A percentile compares a stretch with the other conserved stretches of the same genome.
These are phyloP conservation scores for Synanthedon myopaeformis DNA, from an alignment of 2,888 invertebrate species.

Conservation along the genomic window DNA sequence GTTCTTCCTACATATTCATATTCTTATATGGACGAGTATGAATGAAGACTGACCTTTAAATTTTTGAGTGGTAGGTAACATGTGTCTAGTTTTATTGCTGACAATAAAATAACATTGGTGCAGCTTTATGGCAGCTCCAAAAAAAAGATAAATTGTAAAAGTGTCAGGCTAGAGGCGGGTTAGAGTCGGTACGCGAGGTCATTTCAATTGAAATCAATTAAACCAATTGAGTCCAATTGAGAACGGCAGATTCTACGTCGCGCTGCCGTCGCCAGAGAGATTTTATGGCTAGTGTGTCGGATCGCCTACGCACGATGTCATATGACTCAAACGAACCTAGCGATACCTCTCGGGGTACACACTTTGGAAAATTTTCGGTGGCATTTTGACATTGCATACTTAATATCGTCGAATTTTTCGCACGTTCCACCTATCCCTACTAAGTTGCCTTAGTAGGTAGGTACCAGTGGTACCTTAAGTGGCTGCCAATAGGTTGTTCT, in stretches of 20 bases:
- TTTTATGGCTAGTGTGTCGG: constrained; percentile 49
- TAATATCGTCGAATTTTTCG: too few relatives aligned
- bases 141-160: constrained; percentile 66
- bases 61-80: background rate
- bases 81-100: constrained; percentile 31
- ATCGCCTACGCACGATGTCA: constrained; percentile 53
- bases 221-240: constrained; percentile 68
- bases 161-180: constrained; percentile 61
- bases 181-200: constrained; percentile 63
- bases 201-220: constrained; percentile 69
- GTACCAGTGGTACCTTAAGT: too few relatives aligned
- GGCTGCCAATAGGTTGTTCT: too few relatives aligned
- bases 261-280: constrained; percentile 57
- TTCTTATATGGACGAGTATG: too few relatives aligned
- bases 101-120: constrained; percentile 32
- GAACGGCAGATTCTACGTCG: constrained; percentile 66
- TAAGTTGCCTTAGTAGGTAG: too few relatives aligned
- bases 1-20: too few relatives aligned
- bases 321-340: constrained; percentile 30
- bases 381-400: too few relatives aligned
- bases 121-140: constrained; percentile 61
- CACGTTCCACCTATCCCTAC: too few relatives aligned
- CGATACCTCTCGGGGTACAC: too few relatives aligned
- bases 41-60: too few relatives aligned
- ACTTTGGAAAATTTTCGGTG: too few relatives aligned